Base-by-base conservation (phyloP, 1,140 invertebrate genomes). In the Centruroides vittatus region DNA sequence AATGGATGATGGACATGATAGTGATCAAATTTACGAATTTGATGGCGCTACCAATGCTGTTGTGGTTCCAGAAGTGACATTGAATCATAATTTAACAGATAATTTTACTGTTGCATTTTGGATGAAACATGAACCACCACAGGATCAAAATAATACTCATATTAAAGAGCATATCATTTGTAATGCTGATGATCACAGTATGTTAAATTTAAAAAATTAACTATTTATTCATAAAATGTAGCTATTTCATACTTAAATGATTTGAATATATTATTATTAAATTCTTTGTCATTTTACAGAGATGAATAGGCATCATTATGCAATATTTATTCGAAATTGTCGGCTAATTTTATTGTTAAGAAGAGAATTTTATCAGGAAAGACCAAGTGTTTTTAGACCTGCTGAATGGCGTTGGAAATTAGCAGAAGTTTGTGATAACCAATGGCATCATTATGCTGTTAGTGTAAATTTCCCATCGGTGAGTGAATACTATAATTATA, bases 371-470 rank as follows among this genome's bases (percentile, higher is more conserved):
- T 58, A 93, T 69, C 86, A 89, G 10, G 74, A 74, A n/a, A 89
- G 95, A 70, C 81, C 93, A 46, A 93, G 96, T 73, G 93, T 93
- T 61, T 98, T 98, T 80, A 81, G 90, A 55, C 94, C 95, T 0
- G 95, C 95, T 12, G 96, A 99, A 76, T 98, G 94, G 92, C 81
- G 95, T 61, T 78, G 76, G 76, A 70, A 72, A 49, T 65, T 78
- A n/a, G 69, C 72, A 4, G 72, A 79, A 67, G 88, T 95, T 6
- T 98, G 95, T 78, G 95, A 98, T 75, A 88, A 94, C 74, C 86
- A 93, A 71, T 99, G 96, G 96, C 96, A 99, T 80, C 93, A 98
- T 74, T 99, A 94, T 77, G 88, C 93, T 0, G 79, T 98, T 34
- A 92, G 89, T 70, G 87, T 98, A 4, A 73, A 77, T 55, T 91